Base-by-base conservation (phyloP, 2,888 invertebrate genomes). In the Melanotus villosus region DNA sequence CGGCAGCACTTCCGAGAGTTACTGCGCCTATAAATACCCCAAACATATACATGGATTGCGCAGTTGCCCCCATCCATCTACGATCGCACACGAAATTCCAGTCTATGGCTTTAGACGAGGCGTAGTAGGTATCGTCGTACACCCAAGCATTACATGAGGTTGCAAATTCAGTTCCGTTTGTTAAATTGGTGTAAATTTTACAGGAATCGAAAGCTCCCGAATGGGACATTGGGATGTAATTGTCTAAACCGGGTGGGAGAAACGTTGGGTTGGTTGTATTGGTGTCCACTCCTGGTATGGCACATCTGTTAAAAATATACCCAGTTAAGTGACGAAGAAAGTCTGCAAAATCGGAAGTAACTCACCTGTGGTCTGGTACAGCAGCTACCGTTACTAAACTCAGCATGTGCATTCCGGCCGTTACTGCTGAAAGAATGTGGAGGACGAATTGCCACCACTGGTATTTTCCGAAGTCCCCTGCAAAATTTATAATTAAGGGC, bases 321-420 rank as follows among this genome's bases (percentile, higher is more conserved):
- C 7, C 7, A 0, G 18, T 1, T 19, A 4, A 2, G 7, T 43
- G 2, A 19, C 3, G 5, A 41, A 41, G 14, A 41, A 36, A 10
- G 7, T n/a, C n/a, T n/a, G n/a, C n/a, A n/a, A n/a, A n/a, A n/a
- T n/a, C n/a, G n/a, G n/a, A n/a, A n/a, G n/a, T n/a, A n/a, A 63
- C 69, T 75, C 79, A 87, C 84, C 86, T 84, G 84, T 94, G 92
- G 38, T 91, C 90, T 0, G 94, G 94, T 54, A 93, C 91, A 10
- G 93, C 93, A 0, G 93, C 93, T 0, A 95, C 93, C 0, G 93
- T 94, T 7, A 93, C 90, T 64, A 95, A 83, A 0, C 93, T 92
- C 71, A 95, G 83, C 94, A 95, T 94, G 81, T 95, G 94, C 79
- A 93, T 85, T 9, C 94, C 95, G 1, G 94, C 94, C 0, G 93